Evolutionary conservation across 2,113 vertebrate species (phyloP).

Genomic region (Corydoras sp.): DNA sequence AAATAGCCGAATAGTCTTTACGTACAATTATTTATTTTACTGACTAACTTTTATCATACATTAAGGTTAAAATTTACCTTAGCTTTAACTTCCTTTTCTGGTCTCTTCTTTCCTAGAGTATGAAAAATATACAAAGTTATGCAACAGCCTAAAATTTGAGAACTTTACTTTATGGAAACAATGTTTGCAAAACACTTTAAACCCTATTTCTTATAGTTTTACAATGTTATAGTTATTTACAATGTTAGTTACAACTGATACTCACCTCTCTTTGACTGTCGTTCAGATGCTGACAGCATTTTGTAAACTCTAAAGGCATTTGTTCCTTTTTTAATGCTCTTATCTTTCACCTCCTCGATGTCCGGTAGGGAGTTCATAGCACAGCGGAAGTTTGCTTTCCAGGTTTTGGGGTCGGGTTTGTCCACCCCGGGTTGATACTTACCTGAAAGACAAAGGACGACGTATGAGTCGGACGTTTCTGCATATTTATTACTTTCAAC

Average conservation of each 20-base stretch:
- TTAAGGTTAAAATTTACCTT: conserved; percentile 36
- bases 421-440: conserved; percentile 81
- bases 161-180: not conserved
- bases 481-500: too few species aligned
- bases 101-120: conserved; percentile 63
- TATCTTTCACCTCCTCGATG: conserved; percentile 87
- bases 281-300: conserved; percentile 85
- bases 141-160: not conserved
- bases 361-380: conserved; percentile 88
- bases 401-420: conserved; percentile 84
- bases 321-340: conserved; percentile 94
- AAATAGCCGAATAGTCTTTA: too few species aligned
- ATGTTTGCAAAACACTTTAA: not conserved
- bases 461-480: not conserved
- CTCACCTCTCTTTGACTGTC: conserved; percentile 86
- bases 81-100: conserved; percentile 57
- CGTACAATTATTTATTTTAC: too few species aligned
- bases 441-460: conserved; percentile 55
- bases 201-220: not conserved
- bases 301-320: conserved; percentile 96
- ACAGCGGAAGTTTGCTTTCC: conserved; percentile 86
- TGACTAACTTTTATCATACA: too few species aligned
- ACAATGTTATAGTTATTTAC: not conserved
- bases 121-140: not conserved
- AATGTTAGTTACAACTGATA: not conserved